These are phyloP conservation scores for Xenopus petersii DNA, from an alignment of 2,797 vertebrate genomes.

Conservation along the genomic window DNA sequence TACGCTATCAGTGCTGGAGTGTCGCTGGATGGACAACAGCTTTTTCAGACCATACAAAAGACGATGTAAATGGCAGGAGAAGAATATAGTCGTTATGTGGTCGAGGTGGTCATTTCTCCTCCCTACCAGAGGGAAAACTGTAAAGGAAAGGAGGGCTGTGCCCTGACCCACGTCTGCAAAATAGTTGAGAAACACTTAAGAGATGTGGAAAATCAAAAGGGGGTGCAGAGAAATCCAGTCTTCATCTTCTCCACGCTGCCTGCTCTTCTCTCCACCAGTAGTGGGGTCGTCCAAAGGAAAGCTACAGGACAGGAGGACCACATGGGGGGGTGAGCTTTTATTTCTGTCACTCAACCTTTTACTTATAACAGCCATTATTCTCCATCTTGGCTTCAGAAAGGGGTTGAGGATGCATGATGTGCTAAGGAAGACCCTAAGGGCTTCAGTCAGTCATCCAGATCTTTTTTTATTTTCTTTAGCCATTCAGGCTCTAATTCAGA, in stretches of 20 bases:
- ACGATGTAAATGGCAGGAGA: conserved; percentile 99
- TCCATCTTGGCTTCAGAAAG: conserved; percentile 12
- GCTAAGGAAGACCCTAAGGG: conserved; percentile 27
- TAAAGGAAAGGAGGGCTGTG: conserved; percentile 98
- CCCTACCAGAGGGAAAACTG: conserved; percentile 98
- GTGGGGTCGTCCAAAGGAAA: conserved; percentile 24
- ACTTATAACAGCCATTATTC: conserved; percentile 7
- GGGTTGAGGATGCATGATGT: conserved; percentile 29
- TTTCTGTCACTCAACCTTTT: conserved; percentile 52
- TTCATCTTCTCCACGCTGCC: conserved; percentile 33
- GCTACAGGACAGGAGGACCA: conserved; percentile 41
- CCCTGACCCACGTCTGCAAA: conserved; percentile 99
- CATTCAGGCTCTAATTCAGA: conserved; percentile 14
- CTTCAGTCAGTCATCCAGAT: conserved; percentile 1
- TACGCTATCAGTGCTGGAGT: conserved; percentile 98
- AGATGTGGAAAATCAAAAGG: conserved; percentile 98
- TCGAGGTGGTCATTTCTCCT: conserved; percentile 94
- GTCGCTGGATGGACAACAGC: conserved; percentile 96
- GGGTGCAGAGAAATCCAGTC: conserved; percentile 93
- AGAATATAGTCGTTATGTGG: conserved; percentile 98
- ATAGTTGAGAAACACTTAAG: conserved; percentile 99
- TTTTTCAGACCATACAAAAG: conserved; percentile 99
- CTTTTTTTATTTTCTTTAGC: neutral
- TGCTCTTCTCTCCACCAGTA: conserved; percentile 21
- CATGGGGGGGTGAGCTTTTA: conserved; percentile 52